Evolutionary conservation across 2,113 vertebrate species (phyloP), one percentile per base, ranked within the genome.

Genomic region (Mohoua ochrocephala): DNA sequence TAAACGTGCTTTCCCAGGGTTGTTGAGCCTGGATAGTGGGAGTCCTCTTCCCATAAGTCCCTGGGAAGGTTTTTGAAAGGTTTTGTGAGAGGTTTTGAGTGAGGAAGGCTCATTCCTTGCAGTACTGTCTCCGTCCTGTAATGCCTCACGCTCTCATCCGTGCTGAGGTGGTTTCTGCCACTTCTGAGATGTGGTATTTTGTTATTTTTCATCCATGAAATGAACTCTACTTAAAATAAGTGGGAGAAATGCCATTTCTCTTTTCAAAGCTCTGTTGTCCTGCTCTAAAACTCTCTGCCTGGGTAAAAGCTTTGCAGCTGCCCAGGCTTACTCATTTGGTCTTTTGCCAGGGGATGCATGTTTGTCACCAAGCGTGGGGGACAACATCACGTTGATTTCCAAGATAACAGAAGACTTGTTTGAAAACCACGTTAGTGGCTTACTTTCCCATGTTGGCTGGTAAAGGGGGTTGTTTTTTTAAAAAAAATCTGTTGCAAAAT

Each of bases 21-120:
- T 73, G 37, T 19, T 41, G 26, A 47, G 42, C 6, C 20, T 61
- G 47, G n/a, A 42, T 10, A 19, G 18, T 21, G 26, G 35, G 47
- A 67, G 3, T 27, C 7, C 5, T 53, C 45, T 16, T 86, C 28
- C 41, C 0, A 0, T 3, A 44, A 26, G 8, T 28, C 11, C 13
- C 10, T 35, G 21, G 57, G 24, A 27, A 85, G 13, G 20, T 18
- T 80, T 84, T 41, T 28, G 57, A 15, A 47, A 77, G 24, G 17
- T 52, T 88, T 91, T 69, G 24, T 28, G 57, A 15, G 44, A 77
- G 24, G 17, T 52, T 88, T 91, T 69, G 24, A 19, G 41, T 24
- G 27, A 73, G 44, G 16, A 50, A 57, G 16, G 11, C 8, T 71
- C 21, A 12, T 47, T 69, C 24, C 41, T 39, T 81, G 60, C 22